Base-by-base conservation (phyloP, 2,888 invertebrate species). In the Callyntrura sp. region DNA sequence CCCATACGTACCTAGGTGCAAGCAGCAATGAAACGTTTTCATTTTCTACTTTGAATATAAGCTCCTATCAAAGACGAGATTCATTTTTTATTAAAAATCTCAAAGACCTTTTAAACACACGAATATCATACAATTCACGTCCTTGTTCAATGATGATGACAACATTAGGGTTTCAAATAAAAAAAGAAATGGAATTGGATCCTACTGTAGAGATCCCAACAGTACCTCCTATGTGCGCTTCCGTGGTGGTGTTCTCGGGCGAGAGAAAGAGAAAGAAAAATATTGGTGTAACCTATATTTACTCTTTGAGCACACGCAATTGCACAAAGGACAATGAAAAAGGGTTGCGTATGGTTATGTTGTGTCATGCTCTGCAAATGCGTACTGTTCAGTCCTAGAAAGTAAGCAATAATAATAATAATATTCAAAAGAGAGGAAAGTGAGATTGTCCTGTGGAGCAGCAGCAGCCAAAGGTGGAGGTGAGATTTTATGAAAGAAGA, bases 251-350 rank as follows among this genome's bases (percentile, higher is more conserved):
- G 85, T 85, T 85, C 60, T 57, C 68, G 55, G 84, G 68, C 78
- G 68, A 48, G 57, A 43, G 68, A 76, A 81, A 65, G 78, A 84
- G 84, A 89, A 89, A 85, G 85, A 81, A 79, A 89, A 88, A 88
- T 90, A 93, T 93, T 92, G 90, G 88, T 90, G 91, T 92, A 93
- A 93, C 93, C 93, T 93, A 93, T 93, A 93, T 93, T 93, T 93
- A 92, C 93, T 90, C 86, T 90, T 91, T 43, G 87, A 92, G 91
- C 92, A 92, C 93, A 93, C 93, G 92, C 93, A 92, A 92, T 92
- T 90, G 57, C 88, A 90, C 91, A 91, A 91, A 85, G 73, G 81
- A 90, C 90, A 90, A 90, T 81, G 81, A 51, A 91, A 92, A 92
- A 92, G 92, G 92, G 91, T 92, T 91, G 90, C 78, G 70, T 79